A percentile compares a stretch with the other conserved stretches of the same genome.
Conservation (phyloP, 2,888 invertebrate species). For the Ceratothoa steindachneri region DNA sequence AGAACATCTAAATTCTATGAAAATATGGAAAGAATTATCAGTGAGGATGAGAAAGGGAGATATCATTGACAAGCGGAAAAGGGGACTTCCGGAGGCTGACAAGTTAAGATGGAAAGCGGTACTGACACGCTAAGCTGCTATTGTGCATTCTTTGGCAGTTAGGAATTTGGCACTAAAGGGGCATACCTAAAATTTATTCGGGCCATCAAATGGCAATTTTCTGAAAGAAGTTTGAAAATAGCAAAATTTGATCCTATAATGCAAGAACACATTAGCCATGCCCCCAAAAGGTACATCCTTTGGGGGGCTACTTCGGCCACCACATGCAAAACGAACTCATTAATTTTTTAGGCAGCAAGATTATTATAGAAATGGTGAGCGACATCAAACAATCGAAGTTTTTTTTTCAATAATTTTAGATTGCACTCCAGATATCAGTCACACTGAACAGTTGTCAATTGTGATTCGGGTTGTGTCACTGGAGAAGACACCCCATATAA, state of each 20-base stretch:
- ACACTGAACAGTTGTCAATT: constrained; percentile 33
- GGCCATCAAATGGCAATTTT: constrained; percentile 9
- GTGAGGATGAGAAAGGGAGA: constrained; percentile 17
- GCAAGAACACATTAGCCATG: background rate
- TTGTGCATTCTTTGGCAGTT: constrained; percentile 19
- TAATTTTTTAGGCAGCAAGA: constrained; percentile 15
- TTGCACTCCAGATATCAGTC: constrained; percentile 32
- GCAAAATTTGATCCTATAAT: constrained; percentile 18
- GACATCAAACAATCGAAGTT: constrained; percentile 25
- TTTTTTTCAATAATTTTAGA: constrained; percentile 35
- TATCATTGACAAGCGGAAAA: constrained; percentile 17
- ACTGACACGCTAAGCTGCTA: constrained; percentile 18
- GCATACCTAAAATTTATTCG: background rate
- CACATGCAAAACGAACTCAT: constrained; percentile 20
- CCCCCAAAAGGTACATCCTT: background rate
- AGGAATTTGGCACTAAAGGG: constrained; percentile 21
- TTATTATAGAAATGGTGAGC: constrained; percentile 6
- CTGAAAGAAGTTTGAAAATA: constrained; percentile 15
- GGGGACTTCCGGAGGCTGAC: constrained; percentile 11
- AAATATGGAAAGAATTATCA: constrained; percentile 14
- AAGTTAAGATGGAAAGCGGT: constrained; percentile 4
- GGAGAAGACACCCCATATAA: constrained; percentile 10
- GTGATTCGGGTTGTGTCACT: constrained; percentile 18
- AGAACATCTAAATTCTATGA: constrained; percentile 10
- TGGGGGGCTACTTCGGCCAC: constrained; percentile 14